A percentile compares a stretch with the other conserved stretches of the same genome.
These are phyloP conservation scores for Tylochromis polylepis DNA, from an alignment of 2,113 vertebrate species.

Conservation along the genomic window DNA sequence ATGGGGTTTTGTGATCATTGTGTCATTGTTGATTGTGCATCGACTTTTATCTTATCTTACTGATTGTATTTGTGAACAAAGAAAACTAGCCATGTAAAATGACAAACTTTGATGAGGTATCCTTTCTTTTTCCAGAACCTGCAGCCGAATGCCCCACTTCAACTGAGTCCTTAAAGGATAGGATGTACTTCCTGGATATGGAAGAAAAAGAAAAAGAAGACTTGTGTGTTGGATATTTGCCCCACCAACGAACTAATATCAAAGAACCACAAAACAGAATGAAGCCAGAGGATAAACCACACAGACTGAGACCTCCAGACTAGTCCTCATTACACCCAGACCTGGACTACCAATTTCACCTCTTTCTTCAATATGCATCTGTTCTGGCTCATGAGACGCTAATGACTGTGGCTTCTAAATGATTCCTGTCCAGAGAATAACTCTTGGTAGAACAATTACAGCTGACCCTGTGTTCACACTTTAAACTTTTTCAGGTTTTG, in stretches of 20 bases:
- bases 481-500: slow-evolving; percentile 8
- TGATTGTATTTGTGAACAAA: neutral
- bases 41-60: neutral
- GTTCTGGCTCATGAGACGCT: slow-evolving; percentile 29
- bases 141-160: slow-evolving; percentile 70
- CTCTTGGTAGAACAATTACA: slow-evolving; percentile 10
- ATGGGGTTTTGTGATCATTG: neutral
- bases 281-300: slow-evolving; percentile 41
- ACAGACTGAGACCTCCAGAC: slow-evolving; percentile 57
- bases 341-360: slow-evolving; percentile 23
- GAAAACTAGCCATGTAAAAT: neutral
- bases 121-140: slow-evolving; percentile 63
- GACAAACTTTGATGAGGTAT: neutral
- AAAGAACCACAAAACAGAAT: slow-evolving; percentile 22
- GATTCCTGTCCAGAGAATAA: slow-evolving; percentile 23
- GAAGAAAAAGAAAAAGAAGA: slow-evolving; percentile 28
- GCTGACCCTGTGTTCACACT: slow-evolving; percentile 25
- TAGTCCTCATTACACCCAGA: slow-evolving; percentile 12
- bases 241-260: slow-evolving; percentile 57
- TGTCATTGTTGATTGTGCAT: neutral
- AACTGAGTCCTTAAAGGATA: slow-evolving; percentile 40
- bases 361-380: slow-evolving; percentile 21
- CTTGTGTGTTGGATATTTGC: slow-evolving; percentile 19
- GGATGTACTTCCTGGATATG: slow-evolving; percentile 28
- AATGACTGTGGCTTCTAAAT: slow-evolving; percentile 51